Conservation (phyloP, 2,797 vertebrate species). For the Masticophis lateralis region DNA sequence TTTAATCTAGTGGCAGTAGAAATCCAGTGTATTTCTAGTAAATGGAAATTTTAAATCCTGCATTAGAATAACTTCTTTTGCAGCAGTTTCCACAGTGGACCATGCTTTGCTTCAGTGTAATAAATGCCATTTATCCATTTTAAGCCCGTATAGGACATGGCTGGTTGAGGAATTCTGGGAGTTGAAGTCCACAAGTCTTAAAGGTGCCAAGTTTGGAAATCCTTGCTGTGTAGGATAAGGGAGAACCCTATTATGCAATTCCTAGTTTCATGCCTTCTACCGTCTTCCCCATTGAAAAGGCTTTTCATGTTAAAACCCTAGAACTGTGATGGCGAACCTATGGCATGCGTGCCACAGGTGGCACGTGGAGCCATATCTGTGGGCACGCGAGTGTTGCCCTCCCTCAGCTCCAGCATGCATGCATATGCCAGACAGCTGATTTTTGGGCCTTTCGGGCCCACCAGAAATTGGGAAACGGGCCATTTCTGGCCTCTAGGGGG, state of each 20-base stretch:
- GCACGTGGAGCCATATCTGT: no score
- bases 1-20: slow-evolving; percentile 48
- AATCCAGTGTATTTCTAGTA: slow-evolving; percentile 52
- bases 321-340: no score
- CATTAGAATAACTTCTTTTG: slow-evolving; percentile 34
- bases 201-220: neutral
- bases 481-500: no score
- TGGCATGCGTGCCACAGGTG: no score
- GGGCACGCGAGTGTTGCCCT: no score
- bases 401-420: no score
- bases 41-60: slow-evolving; percentile 43
- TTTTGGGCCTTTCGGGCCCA: no score
- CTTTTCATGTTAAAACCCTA: neutral
- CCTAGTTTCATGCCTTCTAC: neutral
- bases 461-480: no score
- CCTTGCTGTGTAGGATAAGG: neutral
- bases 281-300: neutral
- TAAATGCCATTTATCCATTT: neutral
- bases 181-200: neutral
- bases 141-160: neutral
- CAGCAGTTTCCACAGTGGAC: neutral
- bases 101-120: neutral
- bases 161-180: neutral
- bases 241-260: neutral
- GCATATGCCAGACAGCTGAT: no score